These are phyloP conservation scores for Corydoras maculifer DNA, from an alignment of 2,113 vertebrate genomes.

Conservation along the genomic window DNA sequence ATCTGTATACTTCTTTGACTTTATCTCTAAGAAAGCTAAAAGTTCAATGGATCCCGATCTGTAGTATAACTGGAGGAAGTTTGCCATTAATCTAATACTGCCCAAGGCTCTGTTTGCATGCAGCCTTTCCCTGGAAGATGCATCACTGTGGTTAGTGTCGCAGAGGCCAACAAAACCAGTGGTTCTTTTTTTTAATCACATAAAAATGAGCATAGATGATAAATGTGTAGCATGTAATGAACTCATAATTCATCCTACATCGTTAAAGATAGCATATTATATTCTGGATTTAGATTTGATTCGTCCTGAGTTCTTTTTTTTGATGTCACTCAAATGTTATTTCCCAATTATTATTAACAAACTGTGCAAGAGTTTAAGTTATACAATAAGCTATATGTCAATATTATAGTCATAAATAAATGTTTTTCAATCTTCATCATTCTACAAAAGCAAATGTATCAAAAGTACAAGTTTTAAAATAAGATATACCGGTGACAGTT, in stretches of 20 bases:
- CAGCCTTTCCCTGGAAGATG: conserved; percentile 17
- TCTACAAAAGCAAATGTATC: conserved; percentile 45
- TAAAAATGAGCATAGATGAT: conserved; percentile 15
- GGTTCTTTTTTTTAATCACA: conserved; percentile 16
- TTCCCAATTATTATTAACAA: neutral
- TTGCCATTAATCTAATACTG: conserved; percentile 59
- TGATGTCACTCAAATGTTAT: neutral
- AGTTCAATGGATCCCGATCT: conserved; percentile 60
- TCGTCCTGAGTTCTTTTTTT: neutral
- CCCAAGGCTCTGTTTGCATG: conserved; percentile 35
- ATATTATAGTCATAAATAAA: no score
- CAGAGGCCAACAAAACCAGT: neutral
- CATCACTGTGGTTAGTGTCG: conserved; percentile 22
- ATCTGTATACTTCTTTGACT: conserved; percentile 67
- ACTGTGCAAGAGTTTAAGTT: neutral
- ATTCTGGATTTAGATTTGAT: neutral
- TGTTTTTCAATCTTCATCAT: no score
- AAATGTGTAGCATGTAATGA: conserved; percentile 19
- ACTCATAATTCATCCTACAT: conserved; percentile 14
- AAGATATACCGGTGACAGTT: conserved; percentile 39
- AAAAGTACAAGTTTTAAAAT: conserved; percentile 38
- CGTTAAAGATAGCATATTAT: conserved; percentile 4
- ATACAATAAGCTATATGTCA: neutral
- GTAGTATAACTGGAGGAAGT: conserved; percentile 59
- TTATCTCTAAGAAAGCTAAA: conserved; percentile 65